Conservation (phyloP, 2,797 vertebrate genomes). For the Sorex maritimensis region DNA sequence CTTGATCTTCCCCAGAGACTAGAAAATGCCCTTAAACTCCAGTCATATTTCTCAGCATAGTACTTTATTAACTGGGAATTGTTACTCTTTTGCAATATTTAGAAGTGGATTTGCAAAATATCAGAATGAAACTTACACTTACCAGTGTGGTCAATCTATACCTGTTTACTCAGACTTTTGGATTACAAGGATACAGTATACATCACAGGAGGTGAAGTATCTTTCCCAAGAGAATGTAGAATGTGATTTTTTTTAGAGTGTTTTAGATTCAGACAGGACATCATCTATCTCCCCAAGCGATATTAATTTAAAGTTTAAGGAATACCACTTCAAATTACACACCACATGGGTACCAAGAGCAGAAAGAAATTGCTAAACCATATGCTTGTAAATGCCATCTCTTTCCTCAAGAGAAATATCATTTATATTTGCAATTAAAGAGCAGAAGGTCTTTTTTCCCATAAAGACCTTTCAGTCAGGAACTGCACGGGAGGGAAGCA, state of each 20-base stretch:
- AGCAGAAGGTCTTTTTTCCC: slow-evolving; percentile 84
- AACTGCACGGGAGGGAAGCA: slow-evolving; percentile 21
- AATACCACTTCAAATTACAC: slow-evolving; percentile 83
- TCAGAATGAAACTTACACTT: slow-evolving; percentile 69
- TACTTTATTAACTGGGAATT: background rate
- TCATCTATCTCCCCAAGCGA: slow-evolving; percentile 71
- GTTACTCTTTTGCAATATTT: slow-evolving; percentile 24
- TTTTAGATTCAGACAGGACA: slow-evolving; percentile 81
- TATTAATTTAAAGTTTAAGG: slow-evolving; percentile 85
- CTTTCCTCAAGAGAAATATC: slow-evolving; percentile 84
- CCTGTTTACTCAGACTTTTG: slow-evolving; percentile 64
- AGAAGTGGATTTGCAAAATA: slow-evolving; percentile 34
- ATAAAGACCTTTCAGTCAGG: slow-evolving; percentile 80
- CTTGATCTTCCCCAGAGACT: slow-evolving; percentile 36
- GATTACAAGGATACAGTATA: slow-evolving; percentile 57
- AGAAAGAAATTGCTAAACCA: slow-evolving; percentile 85
- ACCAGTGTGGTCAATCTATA: slow-evolving; percentile 41
- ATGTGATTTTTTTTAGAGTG: slow-evolving; percentile 64
- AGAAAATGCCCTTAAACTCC: slow-evolving; percentile 1
- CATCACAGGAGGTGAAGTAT: slow-evolving; percentile 59
- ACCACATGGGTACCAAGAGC: slow-evolving; percentile 78
- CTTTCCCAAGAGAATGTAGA: slow-evolving; percentile 60
- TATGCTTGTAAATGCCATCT: slow-evolving; percentile 86
- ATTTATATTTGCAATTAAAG: slow-evolving; percentile 86
- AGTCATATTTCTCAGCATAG: background rate